phyloP scores from a whole-genome alignment of 2,888 invertebrate genomes.

The Lucinisca nassula region DNA sequence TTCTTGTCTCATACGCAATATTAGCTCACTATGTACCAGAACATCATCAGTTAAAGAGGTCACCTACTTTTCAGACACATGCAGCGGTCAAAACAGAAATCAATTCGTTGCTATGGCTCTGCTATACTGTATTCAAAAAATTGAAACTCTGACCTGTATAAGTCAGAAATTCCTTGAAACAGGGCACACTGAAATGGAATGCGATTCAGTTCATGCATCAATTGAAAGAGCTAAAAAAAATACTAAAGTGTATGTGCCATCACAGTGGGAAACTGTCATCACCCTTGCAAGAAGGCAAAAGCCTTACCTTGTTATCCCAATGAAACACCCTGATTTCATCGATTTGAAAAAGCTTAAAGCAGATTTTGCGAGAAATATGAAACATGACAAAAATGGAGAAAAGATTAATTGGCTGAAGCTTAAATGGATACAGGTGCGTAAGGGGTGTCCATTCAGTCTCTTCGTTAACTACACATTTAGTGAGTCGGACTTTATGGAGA shows the following conservation, averaged over 20 bases:
- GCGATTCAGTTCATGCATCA: slow-evolving; percentile 42
- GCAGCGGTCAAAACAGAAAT: slow-evolving; percentile 61
- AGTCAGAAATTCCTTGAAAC: background rate
- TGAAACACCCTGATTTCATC: slow-evolving; percentile 29
- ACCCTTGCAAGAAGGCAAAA: slow-evolving; percentile 30
- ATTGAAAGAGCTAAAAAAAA: slow-evolving; percentile 47
- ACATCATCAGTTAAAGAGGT: slow-evolving; percentile 19
- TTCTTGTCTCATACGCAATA: background rate
- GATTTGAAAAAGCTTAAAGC: background rate
- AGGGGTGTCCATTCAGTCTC: slow-evolving; percentile 5
- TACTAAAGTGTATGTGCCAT: slow-evolving; percentile 46
- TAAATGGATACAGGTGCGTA: background rate
- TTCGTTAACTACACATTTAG: background rate
- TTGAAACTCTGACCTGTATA: background rate
- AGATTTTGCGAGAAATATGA: background rate
- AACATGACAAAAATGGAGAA: slow-evolving; percentile 19
- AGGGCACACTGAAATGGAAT: slow-evolving; percentile 51
- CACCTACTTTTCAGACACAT: slow-evolving; percentile 41
- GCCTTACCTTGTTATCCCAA: slow-evolving; percentile 51
- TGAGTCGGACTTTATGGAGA: background rate
- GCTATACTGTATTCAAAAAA: slow-evolving; percentile 28
- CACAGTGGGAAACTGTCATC: slow-evolving; percentile 49
- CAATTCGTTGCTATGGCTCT: slow-evolving; percentile 38
- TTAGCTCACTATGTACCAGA: slow-evolving; percentile 14
- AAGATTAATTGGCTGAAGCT: background rate